Base-by-base conservation (phyloP, 2,113 vertebrate species). In the Pygoscelis antarcticus region DNA sequence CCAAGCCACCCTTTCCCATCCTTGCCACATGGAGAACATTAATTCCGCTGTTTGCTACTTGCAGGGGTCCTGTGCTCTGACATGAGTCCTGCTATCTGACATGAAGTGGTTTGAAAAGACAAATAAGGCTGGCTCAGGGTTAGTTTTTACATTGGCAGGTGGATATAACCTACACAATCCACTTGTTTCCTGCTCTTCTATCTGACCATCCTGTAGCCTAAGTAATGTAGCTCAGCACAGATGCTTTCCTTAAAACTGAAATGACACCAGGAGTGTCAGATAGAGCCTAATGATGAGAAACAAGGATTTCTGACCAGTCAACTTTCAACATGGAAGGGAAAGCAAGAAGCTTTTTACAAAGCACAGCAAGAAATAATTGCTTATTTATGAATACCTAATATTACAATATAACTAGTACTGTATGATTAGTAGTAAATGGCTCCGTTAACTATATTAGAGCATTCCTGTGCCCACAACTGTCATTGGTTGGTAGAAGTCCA, bases 31-130 rank as follows among this genome's bases (percentile, higher is more conserved):
- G 4, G 44, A 62, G 66, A 94, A 66, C 54, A 75, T 36, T 62
- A 85, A 90, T 95, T 94, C 54, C 51, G 57, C 77, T 70, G 38
- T 70, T 91, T 83, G 64, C 68, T 93, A 71, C 34, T 85, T 49
- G 44, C 78, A 89, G 87, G 71, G 42, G 32, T 91, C 82, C 49
- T 91, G 89, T 87, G 74, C 42, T 89, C 77, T 80, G 93, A 93
- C 81, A 79, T 0, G 6, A 70, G 38, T 40, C 82, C 34, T 79
- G 46, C 54, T 76, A 47, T 70, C 36, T 81, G 82, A 42, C 64
- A 34, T 54, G 6, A 86, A 70, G 36, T 19, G 46, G 20, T 77
- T 94, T 88, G 49, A 91, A 76, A 94, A 85, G 81, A 89, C 52
- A 91, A 71, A 66, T 69, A 94, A 89, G 46, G 13, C 36, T 85